phyloP scores from a whole-genome alignment of 2,797 vertebrate species.

The Psittacula derbiana region DNA sequence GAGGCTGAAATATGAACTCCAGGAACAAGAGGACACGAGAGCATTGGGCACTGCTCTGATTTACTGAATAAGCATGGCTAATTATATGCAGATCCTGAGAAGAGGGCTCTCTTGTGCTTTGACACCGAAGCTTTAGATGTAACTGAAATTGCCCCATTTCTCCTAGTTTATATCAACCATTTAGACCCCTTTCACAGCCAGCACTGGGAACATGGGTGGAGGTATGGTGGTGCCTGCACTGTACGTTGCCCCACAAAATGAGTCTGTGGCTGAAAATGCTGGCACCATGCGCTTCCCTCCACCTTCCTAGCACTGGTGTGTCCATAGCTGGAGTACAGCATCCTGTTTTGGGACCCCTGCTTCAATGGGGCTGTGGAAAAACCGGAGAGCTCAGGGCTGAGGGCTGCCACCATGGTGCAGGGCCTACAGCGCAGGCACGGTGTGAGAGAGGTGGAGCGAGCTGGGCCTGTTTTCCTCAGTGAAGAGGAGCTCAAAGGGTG shows the following conservation, averaged over 20 bases:
- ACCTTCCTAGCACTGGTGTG: background rate
- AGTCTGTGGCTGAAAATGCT: background rate
- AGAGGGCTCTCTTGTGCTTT: background rate
- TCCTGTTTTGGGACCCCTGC: background rate
- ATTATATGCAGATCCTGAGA: background rate
- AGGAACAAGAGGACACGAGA: background rate
- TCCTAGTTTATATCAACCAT: background rate
- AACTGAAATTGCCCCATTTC: background rate
- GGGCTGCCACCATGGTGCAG: background rate
- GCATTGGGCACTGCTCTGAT: background rate
- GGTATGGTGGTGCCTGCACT: background rate
- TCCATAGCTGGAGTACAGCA: background rate
- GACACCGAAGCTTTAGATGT: background rate
- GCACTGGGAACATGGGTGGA: accelerated
- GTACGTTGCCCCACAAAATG: accelerated
- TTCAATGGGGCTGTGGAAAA: background rate
- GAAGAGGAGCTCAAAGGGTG: background rate
- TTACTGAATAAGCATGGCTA: background rate
- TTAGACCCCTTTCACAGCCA: background rate
- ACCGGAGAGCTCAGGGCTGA: background rate
- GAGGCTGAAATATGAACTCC: background rate
- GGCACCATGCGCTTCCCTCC: background rate
- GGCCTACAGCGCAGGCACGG: accelerated
- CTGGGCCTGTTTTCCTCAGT: accelerated
- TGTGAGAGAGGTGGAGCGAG: background rate